Evolutionary conservation across 2,797 vertebrate species (phyloP).

Genomic region (Typhlichthys subterraneus): DNA sequence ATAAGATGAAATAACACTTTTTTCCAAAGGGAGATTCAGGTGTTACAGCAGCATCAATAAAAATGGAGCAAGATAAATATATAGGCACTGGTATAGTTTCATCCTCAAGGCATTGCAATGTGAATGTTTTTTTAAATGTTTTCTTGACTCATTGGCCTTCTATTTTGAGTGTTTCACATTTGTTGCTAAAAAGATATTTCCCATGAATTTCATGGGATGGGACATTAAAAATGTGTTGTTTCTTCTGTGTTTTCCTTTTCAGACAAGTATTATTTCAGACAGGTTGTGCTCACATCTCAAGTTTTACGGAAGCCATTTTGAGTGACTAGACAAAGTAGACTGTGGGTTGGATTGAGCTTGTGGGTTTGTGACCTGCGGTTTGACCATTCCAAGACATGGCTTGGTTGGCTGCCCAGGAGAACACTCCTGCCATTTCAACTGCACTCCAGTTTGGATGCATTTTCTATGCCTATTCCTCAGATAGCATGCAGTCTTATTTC

Average conservation of each 20-base stretch:
- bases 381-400: conserved; percentile 61
- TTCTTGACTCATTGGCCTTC: conserved; percentile 66
- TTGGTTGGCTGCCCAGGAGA: conserved; percentile 64
- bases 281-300: conserved; percentile 49
- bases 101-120: conserved; percentile 60
- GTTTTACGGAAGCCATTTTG: conserved; percentile 66
- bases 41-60: too few relatives aligned
- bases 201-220: conserved; percentile 31
- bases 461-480: conserved; percentile 59
- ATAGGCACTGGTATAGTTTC: conserved; percentile 50
- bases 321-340: conserved; percentile 72
- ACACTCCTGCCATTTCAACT: conserved; percentile 58
- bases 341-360: conserved; percentile 63
- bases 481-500: conserved; percentile 67
- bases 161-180: conserved; percentile 58
- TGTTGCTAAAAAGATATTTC: conserved; percentile 49
- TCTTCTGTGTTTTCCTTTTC: conserved; percentile 17
- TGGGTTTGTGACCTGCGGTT: conserved; percentile 66
- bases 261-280: conserved; percentile 40
- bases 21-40: too few relatives aligned
- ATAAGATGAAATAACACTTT: too few relatives aligned
- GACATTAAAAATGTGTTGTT: neutral
- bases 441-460: conserved; percentile 44
- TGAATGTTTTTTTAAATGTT: conserved; percentile 63
- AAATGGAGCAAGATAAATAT: neutral